Percentiles rank a stretch among this genome's conserved stretches.
Evolutionary conservation across 2,888 invertebrate genomes (phyloP).

Genomic region (Saturnia pavonia): DNA sequence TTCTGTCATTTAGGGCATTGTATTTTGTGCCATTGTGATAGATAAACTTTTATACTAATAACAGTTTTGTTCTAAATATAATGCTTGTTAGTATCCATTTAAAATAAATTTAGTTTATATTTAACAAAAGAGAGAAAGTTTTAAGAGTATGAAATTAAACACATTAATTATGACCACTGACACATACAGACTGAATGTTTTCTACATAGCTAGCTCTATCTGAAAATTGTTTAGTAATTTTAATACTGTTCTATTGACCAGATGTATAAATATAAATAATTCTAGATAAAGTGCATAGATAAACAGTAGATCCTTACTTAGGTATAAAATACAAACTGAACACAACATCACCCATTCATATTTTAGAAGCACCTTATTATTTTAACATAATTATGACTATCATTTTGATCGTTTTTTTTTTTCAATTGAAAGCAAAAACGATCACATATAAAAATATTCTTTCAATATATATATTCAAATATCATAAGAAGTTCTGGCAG

Average conservation of each 20-base stretch:
- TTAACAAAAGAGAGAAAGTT: neutral
- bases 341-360: constrained; percentile 8
- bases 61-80: neutral
- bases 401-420: neutral
- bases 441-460: neutral
- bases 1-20: neutral
- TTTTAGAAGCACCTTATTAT: constrained; percentile 8
- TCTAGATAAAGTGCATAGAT: neutral
- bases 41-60: neutral
- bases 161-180: neutral
- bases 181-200: neutral
- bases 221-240: neutral
- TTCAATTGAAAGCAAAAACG: constrained; percentile 1
- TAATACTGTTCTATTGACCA: neutral
- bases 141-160: neutral
- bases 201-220: neutral
- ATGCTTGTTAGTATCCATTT: neutral
- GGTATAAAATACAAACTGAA: constrained; percentile 16
- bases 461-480: neutral
- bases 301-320: neutral
- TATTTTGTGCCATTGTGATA: neutral
- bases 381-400: neutral
- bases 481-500: constrained; percentile 8
- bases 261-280: neutral
- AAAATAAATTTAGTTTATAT: neutral